Conservation (phyloP, 1,140 invertebrate genomes). For the Drosophila malerkotliana region DNA sequence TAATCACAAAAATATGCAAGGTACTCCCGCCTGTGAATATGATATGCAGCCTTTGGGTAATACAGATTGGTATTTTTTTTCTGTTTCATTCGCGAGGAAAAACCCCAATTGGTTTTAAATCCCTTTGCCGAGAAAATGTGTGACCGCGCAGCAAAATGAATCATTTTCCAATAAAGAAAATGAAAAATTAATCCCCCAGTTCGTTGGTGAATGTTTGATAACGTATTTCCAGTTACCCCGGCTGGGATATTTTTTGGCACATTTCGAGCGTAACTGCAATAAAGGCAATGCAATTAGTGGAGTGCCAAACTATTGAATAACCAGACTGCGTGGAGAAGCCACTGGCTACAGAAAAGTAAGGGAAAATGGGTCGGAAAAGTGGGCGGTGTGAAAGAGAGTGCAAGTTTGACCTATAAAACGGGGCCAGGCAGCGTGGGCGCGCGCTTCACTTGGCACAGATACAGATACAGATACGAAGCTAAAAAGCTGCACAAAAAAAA, state of each 20-base stretch:
- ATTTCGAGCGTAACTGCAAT: slow-evolving; percentile 73
- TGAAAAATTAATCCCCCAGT: slow-evolving; percentile 23
- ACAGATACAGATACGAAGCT: neutral
- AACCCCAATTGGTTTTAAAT: neutral
- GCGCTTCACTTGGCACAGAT: slow-evolving; percentile 51
- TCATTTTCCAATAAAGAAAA: slow-evolving; percentile 1
- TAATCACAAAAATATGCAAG: slow-evolving; percentile 27
- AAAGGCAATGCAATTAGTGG: slow-evolving; percentile 76
- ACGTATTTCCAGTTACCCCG: slow-evolving; percentile 6
- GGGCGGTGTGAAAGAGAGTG: slow-evolving; percentile 29
- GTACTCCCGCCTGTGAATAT: neutral
- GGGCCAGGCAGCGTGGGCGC: slow-evolving; percentile 26
- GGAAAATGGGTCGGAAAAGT: slow-evolving; percentile 1
- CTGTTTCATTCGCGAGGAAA: neutral
- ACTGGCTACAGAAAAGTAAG: neutral
- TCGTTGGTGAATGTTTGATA: slow-evolving; percentile 16
- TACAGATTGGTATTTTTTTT: neutral
- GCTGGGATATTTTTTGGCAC: slow-evolving; percentile 50
- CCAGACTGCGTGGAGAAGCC: slow-evolving; percentile 33
- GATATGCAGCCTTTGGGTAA: neutral
- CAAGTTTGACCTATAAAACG: slow-evolving; percentile 51
- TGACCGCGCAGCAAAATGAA: neutral
- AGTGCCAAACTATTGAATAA: slow-evolving; percentile 70
- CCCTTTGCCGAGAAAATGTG: neutral
- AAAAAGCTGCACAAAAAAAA: slow-evolving; percentile 2